These are phyloP conservation scores for Cantharis rufa DNA, from an alignment of 2,888 invertebrate species.

Conservation along the genomic window DNA sequence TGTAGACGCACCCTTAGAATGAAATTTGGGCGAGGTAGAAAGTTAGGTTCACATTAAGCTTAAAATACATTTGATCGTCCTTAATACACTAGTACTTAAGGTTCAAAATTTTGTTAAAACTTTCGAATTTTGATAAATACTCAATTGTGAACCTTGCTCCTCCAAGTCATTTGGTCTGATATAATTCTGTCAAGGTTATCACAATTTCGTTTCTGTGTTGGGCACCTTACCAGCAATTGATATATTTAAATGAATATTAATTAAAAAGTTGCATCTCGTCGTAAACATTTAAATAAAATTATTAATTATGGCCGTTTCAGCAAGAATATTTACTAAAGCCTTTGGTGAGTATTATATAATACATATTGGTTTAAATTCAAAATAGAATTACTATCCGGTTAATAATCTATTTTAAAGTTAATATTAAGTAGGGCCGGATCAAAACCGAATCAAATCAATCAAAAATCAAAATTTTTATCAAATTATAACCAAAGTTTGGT, in stretches of 20 bases:
- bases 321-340: slow-evolving; percentile 50
- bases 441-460: background rate
- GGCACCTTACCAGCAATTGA: background rate
- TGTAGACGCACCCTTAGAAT: background rate
- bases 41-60: background rate
- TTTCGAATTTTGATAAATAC: background rate
- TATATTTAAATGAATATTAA: background rate
- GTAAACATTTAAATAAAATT: background rate
- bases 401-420: background rate
- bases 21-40: background rate
- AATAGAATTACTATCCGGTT: background rate
- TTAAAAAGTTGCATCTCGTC: background rate
- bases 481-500: background rate
- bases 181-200: background rate
- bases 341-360: slow-evolving; percentile 45
- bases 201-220: background rate
- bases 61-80: background rate
- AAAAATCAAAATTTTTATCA: background rate
- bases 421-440: background rate
- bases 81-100: background rate
- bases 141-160: background rate
- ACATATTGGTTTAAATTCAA: slow-evolving; percentile 2
- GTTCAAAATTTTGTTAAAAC: background rate
- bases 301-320: slow-evolving; percentile 49
- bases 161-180: background rate